Evolutionary conservation across 2,113 vertebrate genomes (phyloP).

Genomic region (Leptobrachium leishanense): DNA sequence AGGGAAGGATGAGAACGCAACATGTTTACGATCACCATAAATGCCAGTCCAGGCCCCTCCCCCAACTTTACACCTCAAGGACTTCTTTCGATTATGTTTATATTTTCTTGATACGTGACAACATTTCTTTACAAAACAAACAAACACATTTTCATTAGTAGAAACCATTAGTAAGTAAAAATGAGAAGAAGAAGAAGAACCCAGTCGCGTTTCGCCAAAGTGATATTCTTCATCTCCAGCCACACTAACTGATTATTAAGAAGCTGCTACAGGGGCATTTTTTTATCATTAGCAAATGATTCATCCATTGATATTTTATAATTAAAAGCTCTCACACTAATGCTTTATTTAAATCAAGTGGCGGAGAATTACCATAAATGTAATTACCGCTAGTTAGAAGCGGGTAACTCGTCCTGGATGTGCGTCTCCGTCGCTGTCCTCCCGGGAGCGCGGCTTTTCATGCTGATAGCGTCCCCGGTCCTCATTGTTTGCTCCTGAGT

Average conservation of each 20-base stretch:
- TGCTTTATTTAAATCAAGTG: slow-evolving; percentile 48
- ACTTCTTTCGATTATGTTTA: too few species aligned
- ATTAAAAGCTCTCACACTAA: slow-evolving; percentile 49
- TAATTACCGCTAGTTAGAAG: slow-evolving; percentile 40
- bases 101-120: too few species aligned
- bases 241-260: slow-evolving; percentile 41
- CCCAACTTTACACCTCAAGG: too few species aligned
- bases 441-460: slow-evolving; percentile 9
- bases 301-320: slow-evolving; percentile 49
- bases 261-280: slow-evolving; percentile 43
- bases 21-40: too few species aligned
- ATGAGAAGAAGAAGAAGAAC: slow-evolving; percentile 21
- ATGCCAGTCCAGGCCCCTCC: too few species aligned
- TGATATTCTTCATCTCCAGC: slow-evolving; percentile 40
- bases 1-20: too few species aligned
- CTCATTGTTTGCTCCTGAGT: slow-evolving; percentile 4
- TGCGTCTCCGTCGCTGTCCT: slow-evolving; percentile 9
- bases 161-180: slow-evolving; percentile 29
- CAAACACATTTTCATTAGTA: slow-evolving; percentile 1
- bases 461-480: slow-evolving; percentile 1
- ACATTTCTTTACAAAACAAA: too few species aligned
- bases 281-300: slow-evolving; percentile 45
- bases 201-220: slow-evolving; percentile 32
- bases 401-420: slow-evolving; percentile 19
- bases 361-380: slow-evolving; percentile 46